Evolutionary conservation across 2,797 vertebrate genomes (phyloP).

Genomic region (Knipowitschia caucasica): DNA sequence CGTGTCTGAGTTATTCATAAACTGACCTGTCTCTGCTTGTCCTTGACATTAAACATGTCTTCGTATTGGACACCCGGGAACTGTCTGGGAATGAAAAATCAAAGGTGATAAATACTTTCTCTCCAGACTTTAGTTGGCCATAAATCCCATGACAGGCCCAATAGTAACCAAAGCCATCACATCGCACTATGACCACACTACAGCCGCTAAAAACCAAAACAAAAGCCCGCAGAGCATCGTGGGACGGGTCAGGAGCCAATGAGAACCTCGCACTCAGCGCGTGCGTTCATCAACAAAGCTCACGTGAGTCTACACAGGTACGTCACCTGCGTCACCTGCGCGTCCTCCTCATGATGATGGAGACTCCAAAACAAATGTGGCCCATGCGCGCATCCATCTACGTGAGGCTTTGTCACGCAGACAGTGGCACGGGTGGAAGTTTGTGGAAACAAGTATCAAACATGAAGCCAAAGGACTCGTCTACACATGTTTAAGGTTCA

Average conservation of each 20-base stretch:
- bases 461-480: slow-evolving; percentile 11
- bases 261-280: slow-evolving; percentile 29
- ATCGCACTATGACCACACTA: too few species aligned
- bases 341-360: slow-evolving; percentile 52
- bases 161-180: neutral
- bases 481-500: slow-evolving; percentile 6
- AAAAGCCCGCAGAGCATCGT: too few species aligned
- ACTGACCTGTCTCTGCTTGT: neutral
- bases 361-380: slow-evolving; percentile 46
- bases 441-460: neutral
- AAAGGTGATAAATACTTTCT: neutral
- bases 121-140: too few species aligned
- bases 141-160: neutral
- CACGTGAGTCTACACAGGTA: slow-evolving; percentile 77
- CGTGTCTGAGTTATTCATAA: neutral
- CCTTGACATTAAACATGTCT: neutral
- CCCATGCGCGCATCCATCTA: slow-evolving; percentile 5
- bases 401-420: neutral
- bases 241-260: slow-evolving; percentile 31
- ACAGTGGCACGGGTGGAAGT: neutral
- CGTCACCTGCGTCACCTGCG: slow-evolving; percentile 79
- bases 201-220: too few species aligned
- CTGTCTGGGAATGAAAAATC: neutral
- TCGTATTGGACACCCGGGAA: neutral
- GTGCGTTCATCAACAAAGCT: slow-evolving; percentile 61